A percentile compares a stretch with the other conserved stretches of the same genome.
Evolutionary conservation across 2,113 vertebrate species (phyloP).

Genomic region (Semnornis frantzii): DNA sequence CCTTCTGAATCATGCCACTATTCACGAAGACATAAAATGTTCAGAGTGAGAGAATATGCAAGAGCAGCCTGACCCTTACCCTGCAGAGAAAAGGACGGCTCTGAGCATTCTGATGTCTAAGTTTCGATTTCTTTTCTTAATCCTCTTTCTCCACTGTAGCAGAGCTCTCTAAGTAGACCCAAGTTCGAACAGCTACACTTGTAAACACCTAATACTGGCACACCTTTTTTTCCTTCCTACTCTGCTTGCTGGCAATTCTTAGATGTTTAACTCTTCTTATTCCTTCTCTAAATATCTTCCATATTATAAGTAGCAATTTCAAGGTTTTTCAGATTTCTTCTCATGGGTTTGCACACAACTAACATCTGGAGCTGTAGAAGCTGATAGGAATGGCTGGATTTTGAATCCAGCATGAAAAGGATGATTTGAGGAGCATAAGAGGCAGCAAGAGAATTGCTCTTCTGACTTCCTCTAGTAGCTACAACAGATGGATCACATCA

Average conservation of each 20-base stretch:
- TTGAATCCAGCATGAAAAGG: neutral
- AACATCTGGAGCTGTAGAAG: neutral
- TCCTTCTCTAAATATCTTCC: neutral
- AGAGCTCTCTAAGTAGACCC: neutral
- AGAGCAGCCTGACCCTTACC: neutral
- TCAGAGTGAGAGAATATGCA: neutral
- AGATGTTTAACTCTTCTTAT: neutral
- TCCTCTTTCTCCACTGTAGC: neutral
- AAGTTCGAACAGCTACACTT: neutral
- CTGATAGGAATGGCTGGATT: neutral
- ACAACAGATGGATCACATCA: slow-evolving; percentile 53
- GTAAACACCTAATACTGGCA: neutral
- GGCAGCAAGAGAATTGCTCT: neutral
- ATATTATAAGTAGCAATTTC: rapidly evolving
- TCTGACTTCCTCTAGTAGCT: slow-evolving; percentile 16
- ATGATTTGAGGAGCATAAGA: neutral
- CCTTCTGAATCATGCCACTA: neutral
- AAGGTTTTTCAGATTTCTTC: neutral
- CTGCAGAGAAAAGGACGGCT: neutral
- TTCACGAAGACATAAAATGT: neutral
- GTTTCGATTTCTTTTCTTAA: neutral
- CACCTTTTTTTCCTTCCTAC: neutral
- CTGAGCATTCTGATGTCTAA: neutral
- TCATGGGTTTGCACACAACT: neutral
- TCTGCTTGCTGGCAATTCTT: neutral